Evolutionary conservation across 2,113 vertebrate species (phyloP).

Genomic region (Spea multiplicata): DNA sequence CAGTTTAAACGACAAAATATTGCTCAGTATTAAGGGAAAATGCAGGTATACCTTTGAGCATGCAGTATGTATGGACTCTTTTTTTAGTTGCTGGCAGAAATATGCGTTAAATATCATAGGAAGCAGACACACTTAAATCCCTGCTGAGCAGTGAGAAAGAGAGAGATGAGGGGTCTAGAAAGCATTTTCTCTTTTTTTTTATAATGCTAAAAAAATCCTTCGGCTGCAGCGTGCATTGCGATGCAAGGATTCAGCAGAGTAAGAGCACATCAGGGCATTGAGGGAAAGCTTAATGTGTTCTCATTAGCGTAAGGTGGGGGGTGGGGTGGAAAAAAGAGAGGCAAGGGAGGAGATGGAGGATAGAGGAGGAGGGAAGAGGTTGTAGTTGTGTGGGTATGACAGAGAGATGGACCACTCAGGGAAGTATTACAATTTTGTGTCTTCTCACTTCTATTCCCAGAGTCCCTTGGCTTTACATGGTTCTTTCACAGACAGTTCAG

Average conservation of each 20-base stretch:
- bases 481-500: constrained; percentile 62
- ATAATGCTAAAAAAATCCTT: constrained; percentile 58
- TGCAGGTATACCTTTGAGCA: constrained; percentile 56
- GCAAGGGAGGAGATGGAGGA: constrained; percentile 33
- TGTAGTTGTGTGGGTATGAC: constrained; percentile 49
- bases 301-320: constrained; percentile 60
- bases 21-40: constrained; percentile 26
- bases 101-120: constrained; percentile 61
- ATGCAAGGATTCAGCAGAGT: constrained; percentile 57
- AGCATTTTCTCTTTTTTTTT: constrained; percentile 61
- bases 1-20: no score
- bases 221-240: constrained; percentile 58
- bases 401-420: constrained; percentile 54
- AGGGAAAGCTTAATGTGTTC: constrained; percentile 63
- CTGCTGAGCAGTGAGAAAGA: constrained; percentile 60
- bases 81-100: constrained; percentile 58
- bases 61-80: constrained; percentile 48
- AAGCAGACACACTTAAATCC: constrained; percentile 62
- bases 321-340: constrained; percentile 17
- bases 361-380: constrained; percentile 32
- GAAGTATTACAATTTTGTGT: constrained; percentile 57
- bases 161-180: constrained; percentile 59
- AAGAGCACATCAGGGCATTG: constrained; percentile 59
- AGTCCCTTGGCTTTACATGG: constrained; percentile 63
- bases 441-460: constrained; percentile 63